Conservation (phyloP, 1,140 invertebrate species). For the Platyura marginata region DNA sequence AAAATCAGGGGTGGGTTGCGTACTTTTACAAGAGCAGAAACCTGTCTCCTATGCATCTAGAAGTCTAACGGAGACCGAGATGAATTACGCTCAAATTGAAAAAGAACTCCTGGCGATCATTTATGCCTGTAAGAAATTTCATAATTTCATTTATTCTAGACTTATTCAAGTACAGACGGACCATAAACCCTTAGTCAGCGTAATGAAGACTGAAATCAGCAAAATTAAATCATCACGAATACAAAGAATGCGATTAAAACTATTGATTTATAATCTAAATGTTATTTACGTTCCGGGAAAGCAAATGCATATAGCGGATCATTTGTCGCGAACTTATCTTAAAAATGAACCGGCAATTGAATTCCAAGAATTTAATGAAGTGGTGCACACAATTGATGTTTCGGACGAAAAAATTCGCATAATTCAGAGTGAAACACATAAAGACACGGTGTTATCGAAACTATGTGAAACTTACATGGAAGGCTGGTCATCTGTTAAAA, state of each 20-base stretch:
- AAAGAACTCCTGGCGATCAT: constrained; percentile 23
- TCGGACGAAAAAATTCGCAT: constrained; percentile 4
- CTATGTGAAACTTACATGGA: constrained; percentile 6
- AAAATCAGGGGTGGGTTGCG: constrained; percentile 18
- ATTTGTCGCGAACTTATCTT: constrained; percentile 17
- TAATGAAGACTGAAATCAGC: not conserved
- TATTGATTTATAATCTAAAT: constrained; percentile 23
- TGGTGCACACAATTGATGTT: constrained; percentile 6
- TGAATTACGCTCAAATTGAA: constrained; percentile 24
- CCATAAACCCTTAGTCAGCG: constrained; percentile 1
- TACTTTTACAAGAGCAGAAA: constrained; percentile 20
- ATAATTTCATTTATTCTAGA: constrained; percentile 20
- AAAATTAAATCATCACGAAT: not conserved
- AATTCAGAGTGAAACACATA: constrained; percentile 6
- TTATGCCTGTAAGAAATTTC: constrained; percentile 20
- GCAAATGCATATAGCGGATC: constrained; percentile 24
- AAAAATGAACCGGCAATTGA: constrained; percentile 3
- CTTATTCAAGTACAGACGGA: not conserved
- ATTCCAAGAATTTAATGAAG: constrained; percentile 6
- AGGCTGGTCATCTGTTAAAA: constrained; percentile 7
- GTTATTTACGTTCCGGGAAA: constrained; percentile 24
- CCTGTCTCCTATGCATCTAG: constrained; percentile 23
- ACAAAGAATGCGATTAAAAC: constrained; percentile 10
- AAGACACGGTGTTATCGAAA: constrained; percentile 7
- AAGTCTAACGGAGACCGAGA: constrained; percentile 14